Evolutionary conservation across 2,797 vertebrate species (phyloP).

Genomic region (Nothura maculosa): DNA sequence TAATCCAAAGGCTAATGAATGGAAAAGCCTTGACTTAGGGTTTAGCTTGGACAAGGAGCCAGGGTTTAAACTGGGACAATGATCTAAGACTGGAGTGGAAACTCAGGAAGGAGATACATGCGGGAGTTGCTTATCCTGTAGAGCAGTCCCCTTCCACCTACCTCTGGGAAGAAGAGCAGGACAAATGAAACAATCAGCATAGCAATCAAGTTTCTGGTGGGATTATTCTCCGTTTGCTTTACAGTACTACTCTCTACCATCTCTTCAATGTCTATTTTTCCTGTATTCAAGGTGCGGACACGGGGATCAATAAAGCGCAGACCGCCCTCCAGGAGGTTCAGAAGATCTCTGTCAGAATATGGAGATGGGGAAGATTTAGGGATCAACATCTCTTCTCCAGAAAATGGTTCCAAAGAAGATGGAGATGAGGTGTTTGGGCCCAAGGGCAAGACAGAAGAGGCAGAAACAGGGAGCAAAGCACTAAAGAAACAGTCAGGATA

Average conservation of each 20-base stretch:
- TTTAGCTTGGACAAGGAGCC: background rate
- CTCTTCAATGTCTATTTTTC: background rate
- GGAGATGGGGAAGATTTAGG: conserved; percentile 72
- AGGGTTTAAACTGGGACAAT: background rate
- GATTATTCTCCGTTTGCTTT: background rate
- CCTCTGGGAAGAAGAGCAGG: background rate
- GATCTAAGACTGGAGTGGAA: background rate
- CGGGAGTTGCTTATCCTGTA: background rate
- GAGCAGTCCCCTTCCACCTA: background rate
- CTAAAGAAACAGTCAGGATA: background rate
- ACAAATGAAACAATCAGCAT: background rate
- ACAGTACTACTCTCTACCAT: background rate
- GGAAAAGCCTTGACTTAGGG: background rate
- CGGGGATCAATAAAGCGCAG: conserved; percentile 83
- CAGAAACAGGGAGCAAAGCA: conserved; percentile 3
- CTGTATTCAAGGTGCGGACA: conserved; percentile 77
- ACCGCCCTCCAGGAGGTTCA: conserved; percentile 84
- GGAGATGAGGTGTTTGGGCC: conserved; percentile 63
- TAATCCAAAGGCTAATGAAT: background rate
- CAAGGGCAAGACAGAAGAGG: conserved; percentile 37
- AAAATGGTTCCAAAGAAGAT: conserved; percentile 80
- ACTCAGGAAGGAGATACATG: background rate
- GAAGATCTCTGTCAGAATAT: conserved; percentile 80
- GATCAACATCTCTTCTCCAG: conserved; percentile 59
- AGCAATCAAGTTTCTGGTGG: background rate